Conservation (phyloP, 2,888 invertebrate species). For the Sinopyrophorus schimmeli region DNA sequence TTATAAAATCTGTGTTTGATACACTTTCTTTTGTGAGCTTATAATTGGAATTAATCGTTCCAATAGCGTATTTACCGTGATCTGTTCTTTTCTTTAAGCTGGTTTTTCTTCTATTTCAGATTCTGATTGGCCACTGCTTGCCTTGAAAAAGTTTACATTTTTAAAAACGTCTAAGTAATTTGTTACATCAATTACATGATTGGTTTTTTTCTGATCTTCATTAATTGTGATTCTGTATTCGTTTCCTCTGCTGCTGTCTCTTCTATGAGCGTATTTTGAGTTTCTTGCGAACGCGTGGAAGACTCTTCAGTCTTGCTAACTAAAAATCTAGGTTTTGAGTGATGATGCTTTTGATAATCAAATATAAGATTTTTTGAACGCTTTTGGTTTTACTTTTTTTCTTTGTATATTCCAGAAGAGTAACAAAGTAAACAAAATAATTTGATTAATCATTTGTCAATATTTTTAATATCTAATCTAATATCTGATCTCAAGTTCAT, state of each 20-base stretch:
- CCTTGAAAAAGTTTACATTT: conserved; percentile 81
- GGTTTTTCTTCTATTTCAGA: conserved; percentile 51
- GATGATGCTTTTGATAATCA: conserved; percentile 66
- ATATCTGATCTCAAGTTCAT: too few species aligned
- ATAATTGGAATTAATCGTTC: conserved; percentile 50
- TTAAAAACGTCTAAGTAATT: conserved; percentile 53
- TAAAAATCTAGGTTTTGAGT: conserved; percentile 43
- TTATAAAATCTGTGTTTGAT: conserved; percentile 45
- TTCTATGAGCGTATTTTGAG: conserved; percentile 43
- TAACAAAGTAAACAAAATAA: too few species aligned
- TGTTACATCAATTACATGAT: conserved; percentile 41
- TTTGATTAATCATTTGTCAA: too few species aligned
- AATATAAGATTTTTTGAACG: conserved; percentile 75
- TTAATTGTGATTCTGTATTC: background rate
- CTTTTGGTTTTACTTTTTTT: conserved; percentile 63
- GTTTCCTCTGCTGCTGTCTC: background rate
- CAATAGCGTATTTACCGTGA: conserved; percentile 45
- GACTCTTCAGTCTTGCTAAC: too few species aligned
- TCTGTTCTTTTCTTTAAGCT: conserved; percentile 41
- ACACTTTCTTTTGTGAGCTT: conserved; percentile 51
- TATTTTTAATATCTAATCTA: too few species aligned
- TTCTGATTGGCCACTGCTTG: conserved; percentile 76
- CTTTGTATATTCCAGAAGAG: too few species aligned
- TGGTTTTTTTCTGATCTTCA: background rate
- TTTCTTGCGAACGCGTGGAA: conserved; percentile 1